A percentile compares a stretch with the other conserved stretches of the same genome.
Evolutionary conservation across 2,888 invertebrate genomes (phyloP).

Genomic region (Steromphala cineraria): DNA sequence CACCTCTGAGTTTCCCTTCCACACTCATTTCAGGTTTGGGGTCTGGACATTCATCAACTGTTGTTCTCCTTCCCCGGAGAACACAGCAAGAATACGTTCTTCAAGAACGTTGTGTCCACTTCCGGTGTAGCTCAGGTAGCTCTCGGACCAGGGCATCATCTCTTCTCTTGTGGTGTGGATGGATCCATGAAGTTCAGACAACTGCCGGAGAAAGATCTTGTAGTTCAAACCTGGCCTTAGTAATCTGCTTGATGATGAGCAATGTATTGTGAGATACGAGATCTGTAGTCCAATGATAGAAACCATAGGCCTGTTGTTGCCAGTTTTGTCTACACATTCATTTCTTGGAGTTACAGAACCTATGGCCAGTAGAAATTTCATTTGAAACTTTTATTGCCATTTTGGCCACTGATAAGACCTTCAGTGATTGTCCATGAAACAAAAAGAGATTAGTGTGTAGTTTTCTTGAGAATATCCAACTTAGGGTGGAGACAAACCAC

Average conservation of each 20-base stretch:
- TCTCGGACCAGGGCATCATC: constrained; percentile 89
- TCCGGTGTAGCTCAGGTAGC: constrained; percentile 90
- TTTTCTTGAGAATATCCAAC: too few species aligned
- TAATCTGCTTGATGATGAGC: background rate
- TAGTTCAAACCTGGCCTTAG: constrained; percentile 60
- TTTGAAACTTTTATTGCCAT: too few species aligned
- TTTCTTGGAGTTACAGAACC: too few species aligned
- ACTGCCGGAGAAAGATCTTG: constrained; percentile 82
- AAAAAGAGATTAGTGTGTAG: too few species aligned
- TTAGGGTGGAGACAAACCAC: too few species aligned
- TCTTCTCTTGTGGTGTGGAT: constrained; percentile 99
- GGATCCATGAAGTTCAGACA: constrained; percentile 98
- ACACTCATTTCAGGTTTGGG: constrained; percentile 87
- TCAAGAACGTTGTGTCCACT: constrained; percentile 94
- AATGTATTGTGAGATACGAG: too few species aligned
- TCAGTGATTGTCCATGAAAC: too few species aligned
- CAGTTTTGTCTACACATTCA: too few species aligned
- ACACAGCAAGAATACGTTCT: constrained; percentile 93
- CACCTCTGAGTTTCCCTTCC: background rate
- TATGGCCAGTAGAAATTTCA: too few species aligned
- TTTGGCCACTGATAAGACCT: too few species aligned
- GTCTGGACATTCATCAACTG: constrained; percentile 89
- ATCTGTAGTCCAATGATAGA: too few species aligned
- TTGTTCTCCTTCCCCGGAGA: constrained; percentile 93
- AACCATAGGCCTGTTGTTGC: too few species aligned